Percentiles rank a stretch among this genome's conserved stretches.
Evolutionary conservation across 2,888 invertebrate genomes (phyloP).

Genomic region (Baccha elongata): DNA sequence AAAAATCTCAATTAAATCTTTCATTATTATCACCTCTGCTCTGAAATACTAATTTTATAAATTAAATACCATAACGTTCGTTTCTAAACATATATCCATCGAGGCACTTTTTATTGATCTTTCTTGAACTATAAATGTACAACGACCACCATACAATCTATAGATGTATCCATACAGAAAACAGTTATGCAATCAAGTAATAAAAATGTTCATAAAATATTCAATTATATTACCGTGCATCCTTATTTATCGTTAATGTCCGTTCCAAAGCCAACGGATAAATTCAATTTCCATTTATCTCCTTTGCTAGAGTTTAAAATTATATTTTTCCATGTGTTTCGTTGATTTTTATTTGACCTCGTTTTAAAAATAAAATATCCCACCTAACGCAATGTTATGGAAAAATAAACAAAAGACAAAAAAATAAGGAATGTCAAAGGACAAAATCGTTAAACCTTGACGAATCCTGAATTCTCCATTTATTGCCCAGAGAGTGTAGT

Average conservation of each 20-base stretch:
- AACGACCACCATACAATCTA: slow-evolving; percentile 8
- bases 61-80: not conserved
- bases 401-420: not conserved
- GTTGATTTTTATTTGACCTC: slow-evolving; percentile 56
- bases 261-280: slow-evolving; percentile 35
- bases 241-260: not conserved
- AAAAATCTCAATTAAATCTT: not conserved
- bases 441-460: slow-evolving; percentile 42
- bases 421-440: slow-evolving; percentile 2
- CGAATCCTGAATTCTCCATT: not conserved
- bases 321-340: slow-evolving; percentile 27
- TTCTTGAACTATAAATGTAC: slow-evolving; percentile 16
- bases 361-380: slow-evolving; percentile 37
- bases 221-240: slow-evolving; percentile 29
- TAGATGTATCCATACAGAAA: no score
- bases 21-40: not conserved
- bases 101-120: slow-evolving; percentile 21
- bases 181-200: slow-evolving; percentile 47
- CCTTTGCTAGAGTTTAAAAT: slow-evolving; percentile 19
- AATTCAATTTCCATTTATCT: slow-evolving; percentile 44
- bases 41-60: not conserved
- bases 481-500: not conserved
- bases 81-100: not conserved
- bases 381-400: slow-evolving; percentile 6
- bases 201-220: slow-evolving; percentile 47